Evolutionary conservation across 1,140 invertebrate species (phyloP).

Genomic region (Zelostemma sp.): DNA sequence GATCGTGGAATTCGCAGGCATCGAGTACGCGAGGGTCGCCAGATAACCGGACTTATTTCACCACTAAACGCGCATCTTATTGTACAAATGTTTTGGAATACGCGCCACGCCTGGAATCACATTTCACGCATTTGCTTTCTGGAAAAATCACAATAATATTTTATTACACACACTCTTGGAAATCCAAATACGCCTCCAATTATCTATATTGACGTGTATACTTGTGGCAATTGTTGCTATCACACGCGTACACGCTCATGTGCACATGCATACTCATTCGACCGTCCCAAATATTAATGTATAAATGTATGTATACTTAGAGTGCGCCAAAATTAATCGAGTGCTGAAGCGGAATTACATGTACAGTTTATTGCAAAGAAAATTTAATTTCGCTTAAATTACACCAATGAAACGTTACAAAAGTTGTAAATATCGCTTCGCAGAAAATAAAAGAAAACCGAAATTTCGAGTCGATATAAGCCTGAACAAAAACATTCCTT

Average conservation of each 20-base stretch:
- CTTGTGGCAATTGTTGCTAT: constrained; percentile 13
- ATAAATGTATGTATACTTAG: constrained; percentile 24
- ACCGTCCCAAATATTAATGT: constrained; percentile 13
- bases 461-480: too few relatives aligned
- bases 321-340: constrained; percentile 41
- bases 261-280: constrained; percentile 15
- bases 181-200: constrained; percentile 24
- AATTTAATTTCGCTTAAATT: not conserved
- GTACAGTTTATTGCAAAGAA: constrained; percentile 1
- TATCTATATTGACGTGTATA: constrained; percentile 15
- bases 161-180: constrained; percentile 28
- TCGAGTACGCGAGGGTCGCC: not conserved
- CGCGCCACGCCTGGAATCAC: constrained; percentile 25
- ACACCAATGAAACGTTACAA: too few relatives aligned
- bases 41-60: constrained; percentile 22
- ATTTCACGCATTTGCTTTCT: constrained; percentile 23
- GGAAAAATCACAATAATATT: constrained; percentile 30
- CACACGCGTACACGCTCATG: constrained; percentile 1
- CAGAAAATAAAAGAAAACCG: too few relatives aligned
- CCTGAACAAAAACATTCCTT: not conserved
- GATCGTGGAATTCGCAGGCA: not conserved
- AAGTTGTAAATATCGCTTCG: too few relatives aligned
- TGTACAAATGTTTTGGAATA: constrained; percentile 16
- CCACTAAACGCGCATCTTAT: constrained; percentile 16
- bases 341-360: constrained; percentile 1